These are phyloP conservation scores for Kradibia gibbosae DNA, from an alignment of 1,140 invertebrate species.

Conservation along the genomic window DNA sequence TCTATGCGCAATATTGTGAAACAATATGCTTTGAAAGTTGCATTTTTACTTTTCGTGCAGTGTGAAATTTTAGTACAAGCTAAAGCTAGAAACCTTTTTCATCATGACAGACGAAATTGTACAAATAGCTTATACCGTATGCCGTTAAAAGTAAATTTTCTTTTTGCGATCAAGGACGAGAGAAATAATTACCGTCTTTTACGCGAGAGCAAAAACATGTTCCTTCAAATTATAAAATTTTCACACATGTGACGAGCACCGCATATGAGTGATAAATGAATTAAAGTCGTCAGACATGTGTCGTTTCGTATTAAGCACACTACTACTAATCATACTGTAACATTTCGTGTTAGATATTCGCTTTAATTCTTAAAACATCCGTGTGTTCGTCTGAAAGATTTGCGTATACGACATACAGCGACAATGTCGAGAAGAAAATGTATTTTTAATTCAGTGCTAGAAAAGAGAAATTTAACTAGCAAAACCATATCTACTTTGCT, in stretches of 20 bases:
- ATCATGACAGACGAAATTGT: constrained; percentile 44
- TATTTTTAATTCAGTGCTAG: constrained; percentile 27
- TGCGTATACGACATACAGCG: not conserved
- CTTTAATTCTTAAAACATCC: constrained; percentile 9
- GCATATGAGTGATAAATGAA: constrained; percentile 23
- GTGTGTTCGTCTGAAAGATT: not conserved
- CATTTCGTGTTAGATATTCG: constrained; percentile 14
- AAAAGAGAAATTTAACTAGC: constrained; percentile 16
- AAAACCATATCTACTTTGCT: not conserved
- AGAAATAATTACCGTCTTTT: constrained; percentile 24
- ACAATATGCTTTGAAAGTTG: constrained; percentile 1
- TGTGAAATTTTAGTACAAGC: constrained; percentile 24
- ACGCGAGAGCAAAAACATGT: constrained; percentile 45
- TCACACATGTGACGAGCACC: constrained; percentile 11
- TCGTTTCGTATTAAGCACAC: constrained; percentile 22
- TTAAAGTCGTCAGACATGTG: constrained; percentile 2
- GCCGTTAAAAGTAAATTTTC: constrained; percentile 25
- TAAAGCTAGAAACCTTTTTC: constrained; percentile 32
- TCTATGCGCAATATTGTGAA: constrained; percentile 19
- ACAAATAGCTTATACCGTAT: constrained; percentile 30
- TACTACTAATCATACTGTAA: constrained; percentile 29
- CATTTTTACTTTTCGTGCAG: constrained; percentile 34
- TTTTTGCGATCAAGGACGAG: constrained; percentile 18
- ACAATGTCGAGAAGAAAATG: not conserved
- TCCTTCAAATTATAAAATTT: constrained; percentile 45